A percentile compares a stretch with the other conserved stretches of the same genome.
Conservation (phyloP, 2,113 vertebrate genomes). For the Opisthocomus hoazin region DNA sequence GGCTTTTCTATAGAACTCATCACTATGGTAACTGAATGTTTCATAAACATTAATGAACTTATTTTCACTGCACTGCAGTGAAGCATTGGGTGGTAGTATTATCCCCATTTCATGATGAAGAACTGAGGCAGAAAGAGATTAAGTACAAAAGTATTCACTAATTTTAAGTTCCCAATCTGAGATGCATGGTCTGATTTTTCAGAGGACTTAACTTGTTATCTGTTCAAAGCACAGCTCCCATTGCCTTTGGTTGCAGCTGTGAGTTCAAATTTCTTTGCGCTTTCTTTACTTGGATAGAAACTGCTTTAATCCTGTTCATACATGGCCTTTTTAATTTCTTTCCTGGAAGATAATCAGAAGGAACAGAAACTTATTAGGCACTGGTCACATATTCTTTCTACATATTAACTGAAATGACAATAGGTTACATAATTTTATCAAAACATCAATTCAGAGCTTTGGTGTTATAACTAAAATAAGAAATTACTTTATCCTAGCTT, state of each 20-base stretch:
- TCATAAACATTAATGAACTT: constrained; percentile 68
- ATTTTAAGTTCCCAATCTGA: constrained; percentile 52
- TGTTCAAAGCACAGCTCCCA: constrained; percentile 48
- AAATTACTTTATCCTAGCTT: not conserved
- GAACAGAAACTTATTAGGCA: not conserved
- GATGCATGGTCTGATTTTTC: constrained; percentile 50
- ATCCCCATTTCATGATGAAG: constrained; percentile 45
- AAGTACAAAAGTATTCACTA: constrained; percentile 46
- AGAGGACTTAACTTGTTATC: constrained; percentile 43
- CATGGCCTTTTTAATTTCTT: not conserved
- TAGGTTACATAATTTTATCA: not conserved
- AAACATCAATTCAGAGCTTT: not conserved
- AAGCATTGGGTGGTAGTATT: constrained; percentile 50
- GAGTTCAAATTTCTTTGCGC: constrained; percentile 53
- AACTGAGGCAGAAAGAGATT: constrained; percentile 58
- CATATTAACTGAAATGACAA: not conserved
- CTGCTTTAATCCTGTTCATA: constrained; percentile 15
- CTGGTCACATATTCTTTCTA: not conserved
- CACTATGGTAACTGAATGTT: constrained; percentile 62
- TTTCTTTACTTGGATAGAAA: not conserved
- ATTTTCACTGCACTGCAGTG: constrained; percentile 54
- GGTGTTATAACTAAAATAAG: not conserved
- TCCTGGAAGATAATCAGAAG: not conserved
- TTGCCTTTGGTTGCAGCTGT: constrained; percentile 37
- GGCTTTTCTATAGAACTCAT: constrained; percentile 64